Percentiles rank a stretch among this genome's conserved stretches.
phyloP scores from a whole-genome alignment of 2,113 vertebrate genomes.

The Promerops cafer region DNA sequence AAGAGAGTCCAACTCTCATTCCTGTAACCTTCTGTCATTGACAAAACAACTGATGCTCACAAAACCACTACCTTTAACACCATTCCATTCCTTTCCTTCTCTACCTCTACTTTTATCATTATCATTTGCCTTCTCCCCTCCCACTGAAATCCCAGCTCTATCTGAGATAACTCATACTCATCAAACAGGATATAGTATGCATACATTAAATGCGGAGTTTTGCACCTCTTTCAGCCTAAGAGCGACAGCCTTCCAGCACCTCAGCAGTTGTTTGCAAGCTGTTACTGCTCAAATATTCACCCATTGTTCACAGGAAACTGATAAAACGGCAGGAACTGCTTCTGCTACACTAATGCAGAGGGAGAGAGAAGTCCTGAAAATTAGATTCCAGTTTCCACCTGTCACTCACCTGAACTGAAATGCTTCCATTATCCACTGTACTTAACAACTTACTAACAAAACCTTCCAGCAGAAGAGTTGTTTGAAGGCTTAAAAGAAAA shows the following conservation, averaged over 20 bases:
- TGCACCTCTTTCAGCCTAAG: background rate
- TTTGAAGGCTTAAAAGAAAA: background rate
- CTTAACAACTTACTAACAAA: background rate
- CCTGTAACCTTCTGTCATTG: background rate
- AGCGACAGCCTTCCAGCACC: background rate
- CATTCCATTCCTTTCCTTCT: background rate
- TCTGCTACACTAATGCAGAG: background rate
- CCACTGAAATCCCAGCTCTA: background rate
- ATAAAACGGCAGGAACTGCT: background rate
- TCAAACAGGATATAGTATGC: background rate
- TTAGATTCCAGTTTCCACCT: background rate
- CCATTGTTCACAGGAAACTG: background rate
- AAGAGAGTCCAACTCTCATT: background rate
- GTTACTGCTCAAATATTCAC: background rate
- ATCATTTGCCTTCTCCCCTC: background rate
- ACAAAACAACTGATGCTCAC: background rate
- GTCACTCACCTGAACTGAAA: background rate
- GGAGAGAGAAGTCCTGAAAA: background rate
- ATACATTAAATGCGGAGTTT: background rate
- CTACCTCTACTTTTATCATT: background rate
- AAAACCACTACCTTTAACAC: background rate
- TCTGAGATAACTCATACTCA: background rate
- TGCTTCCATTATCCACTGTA: background rate
- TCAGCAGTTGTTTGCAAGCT: background rate
- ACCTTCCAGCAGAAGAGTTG: background rate